These are phyloP conservation scores for Rhopalosiphum maidis DNA, from an alignment of 1,140 invertebrate species.

Conservation along the genomic window DNA sequence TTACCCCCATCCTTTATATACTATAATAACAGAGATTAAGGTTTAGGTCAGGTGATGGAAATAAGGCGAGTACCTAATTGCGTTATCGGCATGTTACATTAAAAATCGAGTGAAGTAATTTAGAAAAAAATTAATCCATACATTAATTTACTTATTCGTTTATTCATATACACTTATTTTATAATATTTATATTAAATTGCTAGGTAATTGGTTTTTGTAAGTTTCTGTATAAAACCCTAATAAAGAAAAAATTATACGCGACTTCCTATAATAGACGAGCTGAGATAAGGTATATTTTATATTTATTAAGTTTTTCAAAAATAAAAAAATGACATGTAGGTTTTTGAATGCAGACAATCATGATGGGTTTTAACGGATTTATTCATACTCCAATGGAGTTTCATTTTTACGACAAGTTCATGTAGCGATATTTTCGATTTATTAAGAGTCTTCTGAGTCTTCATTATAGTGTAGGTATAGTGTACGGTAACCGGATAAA, in stretches of 20 bases:
- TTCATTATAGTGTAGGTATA: neutral
- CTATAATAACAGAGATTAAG: constrained; percentile 20
- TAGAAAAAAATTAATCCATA: neutral
- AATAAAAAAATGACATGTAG: neutral
- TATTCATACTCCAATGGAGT: too few species aligned
- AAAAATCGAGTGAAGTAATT: neutral
- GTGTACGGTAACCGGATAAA: too few species aligned
- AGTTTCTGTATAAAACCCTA: neutral
- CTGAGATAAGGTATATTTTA: neutral
- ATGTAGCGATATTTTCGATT: neutral
- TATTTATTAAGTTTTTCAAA: neutral
- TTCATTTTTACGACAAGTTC: neutral
- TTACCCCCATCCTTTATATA: neutral
- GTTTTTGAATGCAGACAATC: neutral
- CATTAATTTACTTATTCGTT: constrained; percentile 4
- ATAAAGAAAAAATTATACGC: neutral
- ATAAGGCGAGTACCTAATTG: neutral
- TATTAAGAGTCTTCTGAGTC: too few species aligned
- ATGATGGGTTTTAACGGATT: too few species aligned
- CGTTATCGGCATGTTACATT: neutral
- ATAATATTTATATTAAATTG: neutral
- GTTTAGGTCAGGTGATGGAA: neutral
- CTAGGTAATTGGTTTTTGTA: neutral
- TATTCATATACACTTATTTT: neutral
- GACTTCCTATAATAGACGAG: neutral